Evolutionary conservation across 2,113 vertebrate species (phyloP).

Genomic region (Butorides virescens): DNA sequence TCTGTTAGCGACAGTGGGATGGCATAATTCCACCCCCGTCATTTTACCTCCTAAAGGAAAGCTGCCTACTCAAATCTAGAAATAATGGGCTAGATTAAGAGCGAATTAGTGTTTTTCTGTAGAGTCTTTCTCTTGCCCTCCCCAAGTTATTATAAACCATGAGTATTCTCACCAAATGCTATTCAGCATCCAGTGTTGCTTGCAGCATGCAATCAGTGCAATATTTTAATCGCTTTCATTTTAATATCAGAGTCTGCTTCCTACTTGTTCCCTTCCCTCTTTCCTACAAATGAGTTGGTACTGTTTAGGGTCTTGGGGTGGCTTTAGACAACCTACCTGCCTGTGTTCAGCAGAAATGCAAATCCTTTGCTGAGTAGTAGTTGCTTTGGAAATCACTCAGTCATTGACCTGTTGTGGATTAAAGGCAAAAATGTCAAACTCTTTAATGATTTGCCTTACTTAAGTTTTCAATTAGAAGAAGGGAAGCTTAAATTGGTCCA

Average conservation of each 20-base stretch:
- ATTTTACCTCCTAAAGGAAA: conserved; percentile 44
- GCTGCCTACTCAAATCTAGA: conserved; percentile 39
- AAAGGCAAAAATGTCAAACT: conserved; percentile 1
- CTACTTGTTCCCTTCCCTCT: neutral
- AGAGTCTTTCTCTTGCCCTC: neutral
- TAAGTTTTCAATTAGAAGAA: neutral
- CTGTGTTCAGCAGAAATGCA: neutral
- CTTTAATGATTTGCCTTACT: conserved; percentile 4
- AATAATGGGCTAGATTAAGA: conserved; percentile 51
- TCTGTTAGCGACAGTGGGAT: conserved; percentile 14
- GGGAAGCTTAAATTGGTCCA: neutral
- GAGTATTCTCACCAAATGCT: neutral
- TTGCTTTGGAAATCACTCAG: neutral
- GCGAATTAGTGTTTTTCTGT: conserved; percentile 17
- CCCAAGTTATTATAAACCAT: neutral
- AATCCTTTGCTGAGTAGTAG: neutral
- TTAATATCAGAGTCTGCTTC: neutral
- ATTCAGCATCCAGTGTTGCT: neutral
- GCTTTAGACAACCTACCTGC: neutral
- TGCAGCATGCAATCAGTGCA: neutral
- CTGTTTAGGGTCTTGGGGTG: neutral
- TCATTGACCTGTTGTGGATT: conserved; percentile 8
- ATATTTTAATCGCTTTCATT: conserved; percentile 15
- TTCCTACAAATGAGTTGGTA: neutral
- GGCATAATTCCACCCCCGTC: neutral